These are phyloP conservation scores for Kryphioiulus occultus DNA, from an alignment of 2,888 invertebrate genomes.

Conservation along the genomic window DNA sequence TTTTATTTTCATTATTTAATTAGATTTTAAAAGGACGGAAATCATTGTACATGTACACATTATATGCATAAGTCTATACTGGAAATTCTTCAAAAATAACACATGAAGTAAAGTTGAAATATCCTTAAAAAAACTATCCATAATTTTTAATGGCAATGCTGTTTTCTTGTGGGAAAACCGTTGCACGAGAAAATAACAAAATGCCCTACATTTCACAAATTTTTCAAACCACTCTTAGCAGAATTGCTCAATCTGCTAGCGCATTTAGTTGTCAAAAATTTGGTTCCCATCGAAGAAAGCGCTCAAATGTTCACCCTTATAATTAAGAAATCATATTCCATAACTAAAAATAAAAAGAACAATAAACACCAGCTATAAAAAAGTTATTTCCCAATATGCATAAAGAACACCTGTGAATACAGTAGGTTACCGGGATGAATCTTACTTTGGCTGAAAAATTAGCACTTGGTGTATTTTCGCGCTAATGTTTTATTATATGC, in stretches of 20 bases:
- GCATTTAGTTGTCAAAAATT: background rate
- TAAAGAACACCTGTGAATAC: constrained; percentile 1
- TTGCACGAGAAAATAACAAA: background rate
- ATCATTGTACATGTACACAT: too few species aligned
- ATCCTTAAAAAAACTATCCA: background rate
- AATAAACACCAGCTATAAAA: background rate
- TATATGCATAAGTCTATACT: too few species aligned
- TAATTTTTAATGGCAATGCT: background rate
- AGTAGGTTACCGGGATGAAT: background rate
- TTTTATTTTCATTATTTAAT: too few species aligned
- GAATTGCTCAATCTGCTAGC: background rate
- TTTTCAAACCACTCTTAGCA: constrained; percentile 6
- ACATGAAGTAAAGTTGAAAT: background rate
- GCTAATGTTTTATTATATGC: constrained; percentile 25
- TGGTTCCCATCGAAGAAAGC: constrained; percentile 1
- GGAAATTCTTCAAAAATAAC: background rate
- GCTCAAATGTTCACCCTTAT: background rate
- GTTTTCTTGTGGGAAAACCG: background rate
- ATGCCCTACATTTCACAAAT: constrained; percentile 8
- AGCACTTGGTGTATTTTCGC: background rate
- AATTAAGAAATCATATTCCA: constrained; percentile 28
- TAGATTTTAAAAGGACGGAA: too few species aligned
- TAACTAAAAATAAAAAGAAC: constrained; percentile 31
- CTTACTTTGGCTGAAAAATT: background rate
- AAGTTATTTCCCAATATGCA: background rate